Evolutionary conservation across 2,113 vertebrate species (phyloP).

Genomic region (Anarrhichthys ocellatus): DNA sequence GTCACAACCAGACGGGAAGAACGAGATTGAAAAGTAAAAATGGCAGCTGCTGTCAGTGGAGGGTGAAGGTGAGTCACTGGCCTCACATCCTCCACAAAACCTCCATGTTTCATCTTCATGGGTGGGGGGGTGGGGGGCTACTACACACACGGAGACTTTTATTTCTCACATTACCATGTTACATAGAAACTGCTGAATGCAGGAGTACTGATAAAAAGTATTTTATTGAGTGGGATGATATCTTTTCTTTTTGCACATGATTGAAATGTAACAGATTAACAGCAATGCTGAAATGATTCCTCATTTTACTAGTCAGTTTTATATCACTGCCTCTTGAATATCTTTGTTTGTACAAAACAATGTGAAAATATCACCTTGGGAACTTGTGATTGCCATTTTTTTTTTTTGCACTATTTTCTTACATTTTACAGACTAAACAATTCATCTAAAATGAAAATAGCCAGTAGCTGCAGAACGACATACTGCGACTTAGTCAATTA

Average conservation of each 20-base stretch:
- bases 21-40: conserved; percentile 42
- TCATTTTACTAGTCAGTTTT: neutral
- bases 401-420: neutral
- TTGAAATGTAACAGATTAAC: too few relatives aligned
- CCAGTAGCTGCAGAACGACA: neutral
- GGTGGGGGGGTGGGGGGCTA: neutral
- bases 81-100: conserved; percentile 8
- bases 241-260: too few relatives aligned
- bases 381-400: neutral
- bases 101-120: neutral
- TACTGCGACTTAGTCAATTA: conserved; percentile 3
- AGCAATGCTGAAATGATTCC: neutral
- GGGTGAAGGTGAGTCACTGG: conserved; percentile 56
- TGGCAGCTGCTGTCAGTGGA: conserved; percentile 42
- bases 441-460: conserved; percentile 1
- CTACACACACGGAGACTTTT: neutral
- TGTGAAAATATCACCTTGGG: conserved; percentile 6
- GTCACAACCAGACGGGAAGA: conserved; percentile 45
- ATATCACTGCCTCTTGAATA: neutral
- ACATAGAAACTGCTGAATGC: neutral
- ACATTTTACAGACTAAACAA: conserved; percentile 8
- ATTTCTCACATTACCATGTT: neutral
- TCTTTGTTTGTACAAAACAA: conserved; percentile 14
- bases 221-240: conserved; percentile 47
- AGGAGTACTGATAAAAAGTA: conserved; percentile 6